Percentiles rank a stretch among this genome's conserved stretches.
phyloP scores from a whole-genome alignment of 2,888 invertebrate species.

The Aphrophora alni region DNA sequence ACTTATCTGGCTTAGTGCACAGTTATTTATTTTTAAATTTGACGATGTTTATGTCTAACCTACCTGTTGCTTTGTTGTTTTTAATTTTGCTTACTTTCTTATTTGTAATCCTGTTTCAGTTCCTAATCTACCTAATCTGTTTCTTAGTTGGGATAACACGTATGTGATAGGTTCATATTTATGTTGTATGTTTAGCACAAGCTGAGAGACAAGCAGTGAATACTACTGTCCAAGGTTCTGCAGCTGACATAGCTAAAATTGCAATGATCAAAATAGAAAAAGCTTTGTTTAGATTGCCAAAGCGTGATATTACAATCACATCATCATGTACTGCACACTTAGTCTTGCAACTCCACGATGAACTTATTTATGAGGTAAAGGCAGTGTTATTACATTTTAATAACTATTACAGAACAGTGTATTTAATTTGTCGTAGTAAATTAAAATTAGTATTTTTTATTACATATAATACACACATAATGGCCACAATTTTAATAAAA shows the following conservation, averaged over 20 bases:
- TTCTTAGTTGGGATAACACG: too few species aligned
- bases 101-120: too few species aligned
- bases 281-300: slow-evolving; percentile 60
- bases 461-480: too few species aligned
- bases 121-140: too few species aligned
- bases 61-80: too few species aligned
- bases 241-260: slow-evolving; percentile 92
- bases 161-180: too few species aligned
- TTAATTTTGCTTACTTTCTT: too few species aligned
- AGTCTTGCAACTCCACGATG: slow-evolving; percentile 94
- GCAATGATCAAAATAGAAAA: slow-evolving; percentile 84
- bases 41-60: too few species aligned
- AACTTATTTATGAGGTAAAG: slow-evolving; percentile 86
- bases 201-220: slow-evolving; percentile 97
- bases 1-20: too few species aligned
- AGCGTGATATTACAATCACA: slow-evolving; percentile 39
- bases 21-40: too few species aligned
- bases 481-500: too few species aligned
- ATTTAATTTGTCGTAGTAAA: slow-evolving; percentile 13
- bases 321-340: slow-evolving; percentile 62
- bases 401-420: neutral
- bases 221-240: slow-evolving; percentile 94
- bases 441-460: slow-evolving; percentile 16
- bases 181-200: slow-evolving; percentile 65
- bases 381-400: neutral